Percentiles rank a stretch among this genome's conserved stretches.
Conservation (phyloP, 2,113 vertebrate genomes). For the Kryptolebias marmoratus region DNA sequence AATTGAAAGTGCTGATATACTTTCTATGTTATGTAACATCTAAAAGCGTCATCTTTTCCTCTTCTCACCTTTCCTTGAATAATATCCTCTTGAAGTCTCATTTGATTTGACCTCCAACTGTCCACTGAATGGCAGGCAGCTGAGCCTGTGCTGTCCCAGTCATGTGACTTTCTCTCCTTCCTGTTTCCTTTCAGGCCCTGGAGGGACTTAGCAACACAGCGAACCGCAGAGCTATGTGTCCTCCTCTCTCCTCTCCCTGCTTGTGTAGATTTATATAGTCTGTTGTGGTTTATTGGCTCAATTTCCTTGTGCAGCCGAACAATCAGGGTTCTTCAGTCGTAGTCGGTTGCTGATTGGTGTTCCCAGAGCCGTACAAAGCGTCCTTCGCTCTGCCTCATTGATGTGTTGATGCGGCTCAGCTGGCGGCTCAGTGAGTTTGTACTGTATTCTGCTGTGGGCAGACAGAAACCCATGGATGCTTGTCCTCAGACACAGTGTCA, state of each 20-base stretch:
- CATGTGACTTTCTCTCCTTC: constrained; percentile 8
- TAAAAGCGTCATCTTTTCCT: no score
- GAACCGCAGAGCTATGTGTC: constrained; percentile 1
- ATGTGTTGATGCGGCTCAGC: constrained; percentile 68
- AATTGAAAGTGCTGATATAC: no score
- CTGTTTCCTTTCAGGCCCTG: constrained; percentile 6
- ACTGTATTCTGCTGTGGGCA: constrained; percentile 49
- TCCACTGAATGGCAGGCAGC: constrained; percentile 19
- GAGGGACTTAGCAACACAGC: constrained; percentile 23
- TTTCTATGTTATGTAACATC: no score
- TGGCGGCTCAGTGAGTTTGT: constrained; percentile 52
- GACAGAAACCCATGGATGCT: constrained; percentile 59
- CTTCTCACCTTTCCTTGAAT: constrained; percentile 1
- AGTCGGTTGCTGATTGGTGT: constrained; percentile 63
- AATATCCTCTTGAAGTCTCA: constrained; percentile 30
- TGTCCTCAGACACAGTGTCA: constrained; percentile 22
- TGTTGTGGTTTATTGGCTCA: constrained; percentile 65
- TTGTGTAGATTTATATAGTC: constrained; percentile 61
- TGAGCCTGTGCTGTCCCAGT: constrained; percentile 23
- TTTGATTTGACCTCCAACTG: constrained; percentile 38
- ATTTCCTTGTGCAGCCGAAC: constrained; percentile 56
- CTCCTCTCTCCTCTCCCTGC: constrained; percentile 17
- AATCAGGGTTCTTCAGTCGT: constrained; percentile 50
- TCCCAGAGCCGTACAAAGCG: constrained; percentile 57
- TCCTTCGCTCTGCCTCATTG: constrained; percentile 65